Base-by-base conservation (phyloP, 2,888 invertebrate species). In the Unio pictorum region DNA sequence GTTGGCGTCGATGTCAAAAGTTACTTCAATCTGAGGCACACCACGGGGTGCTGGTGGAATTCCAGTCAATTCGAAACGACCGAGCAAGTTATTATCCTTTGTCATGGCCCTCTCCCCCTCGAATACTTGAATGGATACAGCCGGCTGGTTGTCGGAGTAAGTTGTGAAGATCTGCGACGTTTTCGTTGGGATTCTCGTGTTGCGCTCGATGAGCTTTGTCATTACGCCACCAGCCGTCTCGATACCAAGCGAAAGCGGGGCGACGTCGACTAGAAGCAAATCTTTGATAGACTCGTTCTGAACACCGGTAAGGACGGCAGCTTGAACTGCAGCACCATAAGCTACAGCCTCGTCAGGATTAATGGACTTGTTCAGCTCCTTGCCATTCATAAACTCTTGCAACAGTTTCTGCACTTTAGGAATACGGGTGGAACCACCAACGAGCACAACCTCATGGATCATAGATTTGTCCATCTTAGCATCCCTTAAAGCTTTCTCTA, bases 281-380 rank as follows among this genome's bases (percentile, higher is more conserved):
- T 96, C 97, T 91, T 98, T 96, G 1, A 98, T 94, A 55, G 87
- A 87, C 71, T 91, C 90, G 34, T 91, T 81, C 76, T 91, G 91
- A 86, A 93, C 89, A 92, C 92, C 96, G 89, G 95, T 95, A 86
- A 98, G 92, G 87, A 97, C 80, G 55, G 87, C 87, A 11, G 87
- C 87, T 74, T 87, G 87, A 18, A 89, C 87, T 55, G 87, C 83
- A 17, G 84, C 83, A 30, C 84, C 82, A 61, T 84, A 98, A 6
- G 98, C 98, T 17, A 98, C 97, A 84, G 98, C 98, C 91, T 98
- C 97, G 91, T 98, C 98, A 20, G 98, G 97, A 90, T 98, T 97
- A 92, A 98, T 86, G 26, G 84, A 84, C 67, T 84, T 83, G 72
- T 85, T 85, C 55, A 86, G 74, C 66, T 84, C 84, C 69, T 81